A percentile compares a stretch with the other conserved stretches of the same genome.
Conservation (phyloP, 2,888 invertebrate species). For the Podotricha telesiphe region DNA sequence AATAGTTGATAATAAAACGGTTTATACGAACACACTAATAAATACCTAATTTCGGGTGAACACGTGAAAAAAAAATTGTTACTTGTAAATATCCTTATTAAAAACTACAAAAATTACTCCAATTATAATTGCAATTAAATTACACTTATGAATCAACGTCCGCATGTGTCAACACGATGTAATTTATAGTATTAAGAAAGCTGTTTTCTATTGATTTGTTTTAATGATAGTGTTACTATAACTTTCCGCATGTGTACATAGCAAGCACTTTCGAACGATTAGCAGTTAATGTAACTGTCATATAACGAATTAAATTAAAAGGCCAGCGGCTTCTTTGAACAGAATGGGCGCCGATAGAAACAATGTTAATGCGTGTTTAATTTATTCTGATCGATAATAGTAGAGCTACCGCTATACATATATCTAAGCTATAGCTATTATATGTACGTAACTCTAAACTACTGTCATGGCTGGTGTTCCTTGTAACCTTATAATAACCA, state of each 20-base stretch:
- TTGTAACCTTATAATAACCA: not conserved
- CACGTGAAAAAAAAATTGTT: not conserved
- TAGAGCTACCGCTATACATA: too few species aligned
- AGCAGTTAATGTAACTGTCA: conserved; percentile 38
- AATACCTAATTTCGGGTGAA: not conserved
- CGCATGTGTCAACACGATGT: conserved; percentile 34
- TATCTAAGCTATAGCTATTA: too few species aligned
- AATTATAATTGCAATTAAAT: conserved; percentile 38
- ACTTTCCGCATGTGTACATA: conserved; percentile 42
- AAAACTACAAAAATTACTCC: conserved; percentile 24
- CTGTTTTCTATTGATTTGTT: conserved; percentile 34
- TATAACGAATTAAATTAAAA: conserved; percentile 31
- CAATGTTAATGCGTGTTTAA: conserved; percentile 14
- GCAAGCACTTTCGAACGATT: conserved; percentile 44
- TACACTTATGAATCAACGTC: conserved; percentile 31
- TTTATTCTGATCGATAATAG: conserved; percentile 21
- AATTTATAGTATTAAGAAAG: conserved; percentile 41
- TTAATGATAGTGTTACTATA: conserved; percentile 38
- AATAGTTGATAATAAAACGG: not conserved
- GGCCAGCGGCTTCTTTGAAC: conserved; percentile 28
- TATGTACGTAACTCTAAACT: not conserved
- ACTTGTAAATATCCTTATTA: conserved; percentile 1
- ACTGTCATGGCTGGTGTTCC: not conserved
- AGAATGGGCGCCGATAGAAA: conserved; percentile 11
- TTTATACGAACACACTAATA: not conserved